A percentile compares a stretch with the other conserved stretches of the same genome.
Evolutionary conservation across 2,888 invertebrate genomes (phyloP).

Genomic region (Dasypolia templi): DNA sequence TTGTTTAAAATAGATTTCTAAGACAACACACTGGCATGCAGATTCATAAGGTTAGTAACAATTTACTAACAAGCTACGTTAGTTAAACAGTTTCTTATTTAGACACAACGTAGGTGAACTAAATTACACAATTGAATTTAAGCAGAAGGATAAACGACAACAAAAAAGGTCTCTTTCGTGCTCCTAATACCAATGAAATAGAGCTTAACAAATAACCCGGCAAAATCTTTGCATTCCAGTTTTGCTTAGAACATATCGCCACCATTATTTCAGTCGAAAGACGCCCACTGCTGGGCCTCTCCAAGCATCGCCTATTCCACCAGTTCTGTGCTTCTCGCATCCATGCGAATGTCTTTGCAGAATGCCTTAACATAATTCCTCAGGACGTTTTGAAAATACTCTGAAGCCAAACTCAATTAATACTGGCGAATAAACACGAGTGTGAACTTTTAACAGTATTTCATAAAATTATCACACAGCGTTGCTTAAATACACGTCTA

Average conservation of each 20-base stretch:
- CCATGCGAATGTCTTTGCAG: not conserved
- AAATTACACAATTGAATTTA: slow-evolving; percentile 18
- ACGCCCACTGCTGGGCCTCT: not conserved
- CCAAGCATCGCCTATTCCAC: not conserved
- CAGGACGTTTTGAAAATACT: slow-evolving; percentile 12
- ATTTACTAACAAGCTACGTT: not conserved
- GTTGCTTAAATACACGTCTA: slow-evolving; percentile 25
- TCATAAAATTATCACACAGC: slow-evolving; percentile 30
- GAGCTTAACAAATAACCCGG: not conserved
- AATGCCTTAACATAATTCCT: not conserved
- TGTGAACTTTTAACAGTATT: not conserved
- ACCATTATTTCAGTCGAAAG: not conserved
- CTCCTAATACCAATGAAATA: slow-evolving; percentile 4
- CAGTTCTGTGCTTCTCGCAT: too few relatives aligned
- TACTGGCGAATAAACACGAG: not conserved
- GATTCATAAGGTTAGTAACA: not conserved
- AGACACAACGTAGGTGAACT: not conserved
- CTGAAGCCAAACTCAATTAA: not conserved
- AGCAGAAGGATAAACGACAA: not conserved
- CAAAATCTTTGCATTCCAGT: too few relatives aligned
- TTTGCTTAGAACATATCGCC: too few relatives aligned
- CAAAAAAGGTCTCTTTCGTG: not conserved
- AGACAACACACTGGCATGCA: too few relatives aligned
- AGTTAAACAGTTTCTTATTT: not conserved
- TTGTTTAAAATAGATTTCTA: too few relatives aligned